Evolutionary conservation across 1,140 invertebrate species (phyloP).

Genomic region (Anastrepha ludens): DNA sequence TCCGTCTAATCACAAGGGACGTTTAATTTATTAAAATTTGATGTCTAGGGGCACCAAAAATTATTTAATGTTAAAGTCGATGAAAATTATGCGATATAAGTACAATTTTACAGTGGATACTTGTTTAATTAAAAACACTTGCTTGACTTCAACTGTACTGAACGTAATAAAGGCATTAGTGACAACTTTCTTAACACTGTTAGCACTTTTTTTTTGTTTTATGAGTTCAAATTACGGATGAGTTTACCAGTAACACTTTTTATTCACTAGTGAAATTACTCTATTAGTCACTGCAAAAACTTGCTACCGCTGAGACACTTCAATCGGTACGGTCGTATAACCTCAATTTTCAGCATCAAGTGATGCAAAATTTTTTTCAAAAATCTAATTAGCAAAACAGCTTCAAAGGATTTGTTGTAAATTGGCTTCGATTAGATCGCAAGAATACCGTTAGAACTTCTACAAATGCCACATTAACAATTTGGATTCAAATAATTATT

Average conservation of each 20-base stretch:
- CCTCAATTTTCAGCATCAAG: constrained; percentile 32
- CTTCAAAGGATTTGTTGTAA: not conserved
- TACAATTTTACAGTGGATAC: not conserved
- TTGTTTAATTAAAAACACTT: constrained; percentile 35
- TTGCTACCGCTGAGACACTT: not conserved
- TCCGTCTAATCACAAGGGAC: constrained; percentile 32
- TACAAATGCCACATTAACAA: not conserved
- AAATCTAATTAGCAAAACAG: not conserved
- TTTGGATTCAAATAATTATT: not conserved
- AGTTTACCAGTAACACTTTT: not conserved
- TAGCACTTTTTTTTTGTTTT: not conserved
- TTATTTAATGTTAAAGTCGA: not conserved
- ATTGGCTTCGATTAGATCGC: not conserved
- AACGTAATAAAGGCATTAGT: not conserved
- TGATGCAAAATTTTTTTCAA: not conserved
- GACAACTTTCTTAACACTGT: not conserved
- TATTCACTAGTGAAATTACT: not conserved
- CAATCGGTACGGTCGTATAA: not conserved
- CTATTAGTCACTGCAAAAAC: constrained; percentile 30
- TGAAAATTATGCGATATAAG: not conserved
- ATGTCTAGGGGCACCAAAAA: not conserved
- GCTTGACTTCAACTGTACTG: not conserved
- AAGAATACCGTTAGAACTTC: not conserved
- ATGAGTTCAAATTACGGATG: not conserved
- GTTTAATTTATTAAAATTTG: constrained; percentile 30